Conservation (phyloP, 2,888 invertebrate genomes). For the Calliphora vomitoria region DNA sequence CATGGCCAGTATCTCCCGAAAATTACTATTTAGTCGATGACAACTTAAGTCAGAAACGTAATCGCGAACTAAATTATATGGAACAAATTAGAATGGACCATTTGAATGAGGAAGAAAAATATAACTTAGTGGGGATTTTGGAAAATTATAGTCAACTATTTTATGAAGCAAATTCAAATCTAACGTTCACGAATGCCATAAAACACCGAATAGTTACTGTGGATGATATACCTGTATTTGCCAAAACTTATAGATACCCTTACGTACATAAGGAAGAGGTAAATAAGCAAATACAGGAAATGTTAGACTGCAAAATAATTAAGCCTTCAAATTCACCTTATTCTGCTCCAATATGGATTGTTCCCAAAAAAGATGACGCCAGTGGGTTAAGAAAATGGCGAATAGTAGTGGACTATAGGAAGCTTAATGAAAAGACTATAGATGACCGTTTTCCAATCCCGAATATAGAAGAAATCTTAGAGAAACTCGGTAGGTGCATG, state of each 20-base stretch:
- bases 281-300: conserved; percentile 52
- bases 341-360: conserved; percentile 45
- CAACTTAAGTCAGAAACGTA: background rate
- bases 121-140: background rate
- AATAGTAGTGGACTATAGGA: conserved; percentile 51
- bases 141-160: conserved; percentile 23
- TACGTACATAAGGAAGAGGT: conserved; percentile 54
- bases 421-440: conserved; percentile 45
- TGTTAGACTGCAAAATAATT: conserved; percentile 46
- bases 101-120: conserved; percentile 39
- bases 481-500: conserved; percentile 40
- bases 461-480: conserved; percentile 61
- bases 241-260: background rate
- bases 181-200: conserved; percentile 40
- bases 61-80: background rate
- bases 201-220: conserved; percentile 45
- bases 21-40: conserved; percentile 27
- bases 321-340: conserved; percentile 41
- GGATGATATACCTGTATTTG: background rate
- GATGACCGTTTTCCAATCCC: conserved; percentile 53
- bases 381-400: conserved; percentile 34
- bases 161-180: conserved; percentile 6
- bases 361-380: conserved; percentile 42
- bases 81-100: conserved; percentile 16
- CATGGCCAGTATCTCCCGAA: conserved; percentile 38